Conservation (phyloP, 1,140 invertebrate genomes). For the Theocolax elegans region DNA sequence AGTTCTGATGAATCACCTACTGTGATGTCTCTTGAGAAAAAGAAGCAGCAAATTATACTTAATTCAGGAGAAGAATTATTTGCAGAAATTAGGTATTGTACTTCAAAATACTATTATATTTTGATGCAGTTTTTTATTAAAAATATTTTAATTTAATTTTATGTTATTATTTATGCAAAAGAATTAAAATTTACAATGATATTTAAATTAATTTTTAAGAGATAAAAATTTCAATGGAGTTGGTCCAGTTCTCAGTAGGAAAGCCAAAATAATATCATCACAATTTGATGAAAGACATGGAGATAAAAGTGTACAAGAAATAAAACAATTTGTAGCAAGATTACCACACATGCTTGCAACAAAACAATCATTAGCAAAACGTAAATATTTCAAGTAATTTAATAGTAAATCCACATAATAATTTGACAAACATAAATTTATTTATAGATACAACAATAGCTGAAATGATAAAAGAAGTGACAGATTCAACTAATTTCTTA, state of each 20-base stretch:
- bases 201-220: conserved; percentile 61
- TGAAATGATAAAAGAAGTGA: conserved; percentile 80
- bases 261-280: conserved; percentile 86
- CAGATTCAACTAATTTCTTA: conserved; percentile 74
- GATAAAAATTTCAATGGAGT: conserved; percentile 96
- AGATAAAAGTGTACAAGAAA: conserved; percentile 90
- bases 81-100: conserved; percentile 78
- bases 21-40: conserved; percentile 74
- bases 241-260: conserved; percentile 84
- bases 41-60: conserved; percentile 85
- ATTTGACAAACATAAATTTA: conserved; percentile 26
- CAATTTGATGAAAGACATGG: conserved; percentile 88
- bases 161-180: too few species aligned
- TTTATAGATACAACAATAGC: conserved; percentile 79
- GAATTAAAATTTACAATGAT: background rate
- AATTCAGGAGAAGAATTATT: conserved; percentile 93
- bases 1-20: conserved; percentile 73
- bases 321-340: conserved; percentile 92
- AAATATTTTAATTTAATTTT: too few species aligned
- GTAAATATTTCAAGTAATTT: conserved; percentile 43
- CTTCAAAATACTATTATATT: background rate
- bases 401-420: background rate
- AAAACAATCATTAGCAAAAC: conserved; percentile 83
- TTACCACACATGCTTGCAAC: conserved; percentile 89
- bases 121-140: background rate